Base-by-base conservation (phyloP, 2,888 invertebrate genomes). In the Megamerina dolium region DNA sequence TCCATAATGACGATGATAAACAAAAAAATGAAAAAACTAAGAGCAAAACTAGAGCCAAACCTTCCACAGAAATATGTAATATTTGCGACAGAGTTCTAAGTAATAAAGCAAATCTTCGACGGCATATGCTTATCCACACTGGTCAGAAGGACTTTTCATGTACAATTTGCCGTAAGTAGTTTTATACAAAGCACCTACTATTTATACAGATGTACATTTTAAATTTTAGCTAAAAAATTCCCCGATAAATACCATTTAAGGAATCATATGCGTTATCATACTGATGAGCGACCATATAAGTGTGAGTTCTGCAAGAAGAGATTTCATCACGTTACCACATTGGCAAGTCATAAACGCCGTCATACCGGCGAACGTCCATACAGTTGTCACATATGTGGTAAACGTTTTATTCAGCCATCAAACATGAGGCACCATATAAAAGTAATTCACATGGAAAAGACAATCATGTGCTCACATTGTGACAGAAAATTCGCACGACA, bases 341-440 rank as follows among this genome's bases (percentile, higher is more conserved):
- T 66, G 3, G 59, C 59, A 39, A 61, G 62, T 26, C 64, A 66
- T 37, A 61, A 61, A 56, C 55, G 66, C 1, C 56, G 61, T 1
- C 65, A 66, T 17, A 63, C 64, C 1, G 60, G 63, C 4, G 64
- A 64, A 47, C 56, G 60, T 10, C 65, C 65, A 2, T 66, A 61
- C 26, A 58, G 60, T 27, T 66, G 65, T 36, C 57, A 59, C 41
- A 52, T 60, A 35, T 66, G 66, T 38, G 58, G 57, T 1, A 64
- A 66, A 46, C 54, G 59, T 12, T 66, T 66, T 38, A 61, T 60
- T 37, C 64, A 64, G 41, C 61, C 61, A 41, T 64, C 64, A 13
- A 61, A 60, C 20, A 53, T 66, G 49, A 62, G 63, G 19, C 64
- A 64, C 2, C 66, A 66, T 37, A 61, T 66, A 58, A 61, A 63